Conservation (phyloP, 2,113 vertebrate genomes). For the Bos javanicus region DNA sequence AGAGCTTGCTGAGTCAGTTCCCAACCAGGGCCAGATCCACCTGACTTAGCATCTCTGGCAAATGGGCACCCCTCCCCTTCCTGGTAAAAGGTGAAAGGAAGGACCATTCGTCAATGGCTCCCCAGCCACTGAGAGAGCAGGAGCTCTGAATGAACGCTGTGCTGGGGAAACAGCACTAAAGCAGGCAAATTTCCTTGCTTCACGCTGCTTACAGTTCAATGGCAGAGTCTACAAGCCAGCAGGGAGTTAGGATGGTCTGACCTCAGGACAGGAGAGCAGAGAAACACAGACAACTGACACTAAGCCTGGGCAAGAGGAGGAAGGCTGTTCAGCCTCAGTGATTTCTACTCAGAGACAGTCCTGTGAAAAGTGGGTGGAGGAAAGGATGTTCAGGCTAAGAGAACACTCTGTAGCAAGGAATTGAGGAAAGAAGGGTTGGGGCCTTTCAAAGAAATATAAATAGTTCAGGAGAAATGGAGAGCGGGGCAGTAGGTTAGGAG, state of each 20-base stretch:
- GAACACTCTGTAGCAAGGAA: neutral
- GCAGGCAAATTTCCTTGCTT: neutral
- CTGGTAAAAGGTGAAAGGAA: neutral
- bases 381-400: neutral
- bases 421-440: neutral
- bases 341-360: neutral
- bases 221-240: neutral
- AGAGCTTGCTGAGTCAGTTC: neutral
- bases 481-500: rapidly evolving
- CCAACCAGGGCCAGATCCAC: neutral
- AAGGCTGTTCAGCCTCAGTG: neutral
- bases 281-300: neutral
- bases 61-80: rapidly evolving
- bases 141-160: neutral
- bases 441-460: neutral
- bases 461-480: neutral
- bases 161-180: neutral
- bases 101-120: rapidly evolving
- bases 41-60: neutral
- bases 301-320: neutral
- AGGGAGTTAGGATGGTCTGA: neutral
- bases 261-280: neutral
- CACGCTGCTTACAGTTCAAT: neutral
- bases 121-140: neutral
- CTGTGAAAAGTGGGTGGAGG: neutral